Conservation (phyloP, 2,888 invertebrate species). For the Drosophila robusta region DNA sequence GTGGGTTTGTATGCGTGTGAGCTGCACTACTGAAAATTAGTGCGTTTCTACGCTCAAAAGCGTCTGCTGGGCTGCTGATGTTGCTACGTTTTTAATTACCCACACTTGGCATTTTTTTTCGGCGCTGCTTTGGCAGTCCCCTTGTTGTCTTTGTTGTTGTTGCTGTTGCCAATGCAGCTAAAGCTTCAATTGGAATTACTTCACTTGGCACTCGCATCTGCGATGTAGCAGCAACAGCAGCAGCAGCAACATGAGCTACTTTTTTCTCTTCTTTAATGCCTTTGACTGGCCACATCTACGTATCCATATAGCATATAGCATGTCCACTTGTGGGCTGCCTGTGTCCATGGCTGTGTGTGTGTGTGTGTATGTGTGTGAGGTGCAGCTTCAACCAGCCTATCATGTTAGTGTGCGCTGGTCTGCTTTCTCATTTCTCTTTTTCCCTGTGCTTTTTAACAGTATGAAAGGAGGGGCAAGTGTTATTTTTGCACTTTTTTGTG, state of each 20-base stretch:
- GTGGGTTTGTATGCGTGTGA: constrained; percentile 22
- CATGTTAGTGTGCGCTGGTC: constrained; percentile 75
- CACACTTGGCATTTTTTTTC: constrained; percentile 72
- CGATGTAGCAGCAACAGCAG: constrained; percentile 49
- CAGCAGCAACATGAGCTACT: constrained; percentile 55
- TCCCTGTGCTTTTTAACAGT: constrained; percentile 27
- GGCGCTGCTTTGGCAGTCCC: constrained; percentile 49
- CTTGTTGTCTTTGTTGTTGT: constrained; percentile 41
- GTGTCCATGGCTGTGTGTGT: constrained; percentile 13
- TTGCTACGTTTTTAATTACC: constrained; percentile 79
- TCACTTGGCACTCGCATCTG: constrained; percentile 77
- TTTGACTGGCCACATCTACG: constrained; percentile 63
- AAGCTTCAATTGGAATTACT: constrained; percentile 79
- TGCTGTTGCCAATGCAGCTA: constrained; percentile 58
- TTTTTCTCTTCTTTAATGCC: constrained; percentile 54
- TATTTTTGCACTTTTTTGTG: constrained; percentile 42
- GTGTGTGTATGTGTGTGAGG: constrained; percentile 21
- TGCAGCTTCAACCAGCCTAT: constrained; percentile 67
- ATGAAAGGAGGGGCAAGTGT: constrained; percentile 43
- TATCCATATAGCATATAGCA: constrained; percentile 44
- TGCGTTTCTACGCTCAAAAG: constrained; percentile 79
- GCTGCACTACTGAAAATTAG: constrained; percentile 76
- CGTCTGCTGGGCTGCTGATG: constrained; percentile 66
- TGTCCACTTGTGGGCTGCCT: constrained; percentile 54
- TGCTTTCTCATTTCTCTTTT: constrained; percentile 39